Percentiles rank a stretch among this genome's conserved stretches.
Conservation (phyloP, 2,113 vertebrate genomes). For the Catharus bicknelli region DNA sequence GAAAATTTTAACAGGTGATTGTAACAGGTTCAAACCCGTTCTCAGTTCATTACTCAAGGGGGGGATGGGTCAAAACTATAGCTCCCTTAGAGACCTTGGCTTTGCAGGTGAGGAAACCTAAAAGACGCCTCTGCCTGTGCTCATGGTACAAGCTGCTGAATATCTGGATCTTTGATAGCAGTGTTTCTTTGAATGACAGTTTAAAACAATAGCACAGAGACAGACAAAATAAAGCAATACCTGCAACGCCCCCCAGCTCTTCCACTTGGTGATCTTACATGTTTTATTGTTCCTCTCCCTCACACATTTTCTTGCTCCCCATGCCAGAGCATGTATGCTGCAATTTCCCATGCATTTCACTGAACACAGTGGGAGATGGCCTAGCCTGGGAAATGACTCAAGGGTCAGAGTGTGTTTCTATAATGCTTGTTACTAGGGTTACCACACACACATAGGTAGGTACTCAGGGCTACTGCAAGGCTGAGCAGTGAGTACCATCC, state of each 20-base stretch:
- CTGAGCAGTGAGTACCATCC: neutral
- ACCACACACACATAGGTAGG: neutral
- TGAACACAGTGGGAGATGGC: accelerated
- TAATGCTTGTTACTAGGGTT: neutral
- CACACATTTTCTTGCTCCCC: accelerated
- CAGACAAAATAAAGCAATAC: neutral
- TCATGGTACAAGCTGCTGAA: neutral
- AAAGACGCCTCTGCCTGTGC: neutral
- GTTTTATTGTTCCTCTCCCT: neutral
- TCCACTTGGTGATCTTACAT: accelerated
- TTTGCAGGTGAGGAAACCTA: neutral
- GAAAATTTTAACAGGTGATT: neutral
- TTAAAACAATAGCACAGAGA: neutral
- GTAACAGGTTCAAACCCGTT: neutral
- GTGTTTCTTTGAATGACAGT: neutral
- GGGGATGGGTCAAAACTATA: neutral
- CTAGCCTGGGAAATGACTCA: neutral
- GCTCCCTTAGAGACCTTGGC: neutral
- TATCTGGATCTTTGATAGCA: neutral
- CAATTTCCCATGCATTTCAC: accelerated
- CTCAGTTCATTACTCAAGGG: neutral
- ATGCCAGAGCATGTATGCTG: accelerated
- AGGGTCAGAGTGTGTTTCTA: neutral
- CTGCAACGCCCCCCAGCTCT: neutral
- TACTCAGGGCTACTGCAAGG: neutral